Conservation (phyloP, 2,113 vertebrate species). For the Nesospiza acunhae region DNA sequence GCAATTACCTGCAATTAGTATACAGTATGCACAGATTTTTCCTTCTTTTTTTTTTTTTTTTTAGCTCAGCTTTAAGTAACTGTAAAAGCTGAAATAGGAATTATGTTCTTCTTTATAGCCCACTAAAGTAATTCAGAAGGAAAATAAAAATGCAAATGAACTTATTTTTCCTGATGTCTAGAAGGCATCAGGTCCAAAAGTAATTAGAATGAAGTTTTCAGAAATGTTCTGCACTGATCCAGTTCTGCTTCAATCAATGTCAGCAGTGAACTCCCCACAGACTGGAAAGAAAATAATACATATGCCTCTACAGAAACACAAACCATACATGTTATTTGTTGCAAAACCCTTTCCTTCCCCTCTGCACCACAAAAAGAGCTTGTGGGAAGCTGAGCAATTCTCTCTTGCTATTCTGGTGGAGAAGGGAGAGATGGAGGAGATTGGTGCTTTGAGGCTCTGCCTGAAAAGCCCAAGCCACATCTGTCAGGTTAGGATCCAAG, state of each 20-base stretch:
- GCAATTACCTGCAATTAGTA: slow-evolving; percentile 59
- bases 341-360: slow-evolving; percentile 22
- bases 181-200: neutral
- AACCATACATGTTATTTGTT: neutral
- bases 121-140: neutral
- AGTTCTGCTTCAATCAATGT: neutral
- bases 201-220: neutral
- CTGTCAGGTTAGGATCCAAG: slow-evolving; percentile 36
- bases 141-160: neutral
- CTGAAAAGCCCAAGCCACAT: slow-evolving; percentile 43
- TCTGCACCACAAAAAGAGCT: slow-evolving; percentile 11
- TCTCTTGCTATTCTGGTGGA: neutral
- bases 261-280: neutral
- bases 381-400: neutral
- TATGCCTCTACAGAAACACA: neutral
- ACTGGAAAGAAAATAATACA: neutral
- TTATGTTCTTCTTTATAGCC: neutral
- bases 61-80: neutral
- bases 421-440: neutral
- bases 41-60: neutral
- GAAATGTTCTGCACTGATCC: neutral
- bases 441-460: neutral
- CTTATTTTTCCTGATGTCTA: neutral
- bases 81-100: neutral
- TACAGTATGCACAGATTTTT: neutral